Percentiles rank a stretch among this genome's conserved stretches.
Conservation (phyloP, 2,888 invertebrate species). For the Brachyptera risi region DNA sequence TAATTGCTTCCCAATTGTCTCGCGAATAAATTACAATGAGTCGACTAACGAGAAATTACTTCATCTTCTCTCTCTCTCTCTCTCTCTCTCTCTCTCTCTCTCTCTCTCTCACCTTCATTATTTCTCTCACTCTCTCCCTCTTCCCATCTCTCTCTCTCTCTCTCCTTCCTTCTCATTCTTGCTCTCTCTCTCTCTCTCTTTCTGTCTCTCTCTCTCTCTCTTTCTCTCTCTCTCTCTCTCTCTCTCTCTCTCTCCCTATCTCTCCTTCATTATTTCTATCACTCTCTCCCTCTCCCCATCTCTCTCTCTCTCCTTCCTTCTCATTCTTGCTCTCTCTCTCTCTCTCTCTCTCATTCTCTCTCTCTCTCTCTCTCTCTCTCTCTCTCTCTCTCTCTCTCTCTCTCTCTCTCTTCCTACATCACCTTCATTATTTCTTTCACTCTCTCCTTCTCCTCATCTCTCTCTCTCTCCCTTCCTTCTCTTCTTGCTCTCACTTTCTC, state of each 20-base stretch:
- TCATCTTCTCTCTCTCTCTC: not conserved
- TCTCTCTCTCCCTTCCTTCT: not conserved
- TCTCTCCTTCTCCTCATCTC: not conserved
- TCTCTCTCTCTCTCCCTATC: not conserved
- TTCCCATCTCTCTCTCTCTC: no score
- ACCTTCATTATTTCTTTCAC: not conserved
- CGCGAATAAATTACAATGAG: slow-evolving; percentile 26
- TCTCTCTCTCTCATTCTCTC: no score
- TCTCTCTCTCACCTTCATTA: not conserved
- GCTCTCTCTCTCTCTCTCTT: no score
- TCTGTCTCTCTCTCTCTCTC: slow-evolving; percentile 4
- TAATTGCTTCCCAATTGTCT: slow-evolving; percentile 25
- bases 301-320: no score
- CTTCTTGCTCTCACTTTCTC: not conserved
- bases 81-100: slow-evolving; percentile 7
- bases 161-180: no score
- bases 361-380: no score
- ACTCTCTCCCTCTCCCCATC: no score
- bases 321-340: no score
- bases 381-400: no score
- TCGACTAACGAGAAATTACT: slow-evolving; percentile 25
- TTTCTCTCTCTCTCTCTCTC: not conserved
- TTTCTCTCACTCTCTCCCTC: no score
- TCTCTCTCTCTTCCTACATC: slow-evolving; percentile 10
- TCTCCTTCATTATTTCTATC: no score